Evolutionary conservation across 2,797 vertebrate genomes (phyloP), one percentile per base, ranked within the genome.

Genomic region (Decapterus maruadsi): DNA sequence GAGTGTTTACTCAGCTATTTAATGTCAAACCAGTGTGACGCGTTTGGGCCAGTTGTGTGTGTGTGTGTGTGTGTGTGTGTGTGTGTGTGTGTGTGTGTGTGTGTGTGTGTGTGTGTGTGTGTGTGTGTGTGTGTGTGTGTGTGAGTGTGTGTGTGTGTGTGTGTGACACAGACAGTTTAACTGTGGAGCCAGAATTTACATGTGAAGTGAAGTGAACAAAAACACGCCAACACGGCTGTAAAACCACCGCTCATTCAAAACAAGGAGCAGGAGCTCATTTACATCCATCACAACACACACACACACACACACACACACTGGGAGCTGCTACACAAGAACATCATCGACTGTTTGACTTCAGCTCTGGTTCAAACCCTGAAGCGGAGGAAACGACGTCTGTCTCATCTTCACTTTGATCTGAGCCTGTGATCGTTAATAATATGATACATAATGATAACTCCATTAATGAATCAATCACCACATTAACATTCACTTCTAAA

Each of bases 151-250:
- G 26, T 26, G 26, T 26, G 26, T 26, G 26, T 26, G 26, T 1
- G 26, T 29, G 68, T 71, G 22, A n/a, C 40, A 34, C 45, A 54
- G 85, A 79, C 85, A 83, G 83, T 83, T 87, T 64, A 88, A 90
- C 83, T 68, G 83, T 55, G 67, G 68, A 61, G 57, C 43, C 61
- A 3, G 16, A 51, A 90, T 93, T 93, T 91, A 90, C 87, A 93
- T 89, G 84, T 82, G 68, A 88, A 85, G 74, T 59, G 68, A 8
- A 13, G 72, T 26, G 26, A 26, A 26, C 1, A 48, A 13, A 53
- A 62, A 72, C 78, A 53, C 12, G 6, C n/a, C 26, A 60, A 64
- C 63, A 34, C 31, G 31, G 71, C 53, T 54, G 10, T 22, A 14
- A 4, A 2, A 43, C 11, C 6, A 61, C 22, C 11, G 31, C 10